Evolutionary conservation across 2,888 invertebrate species (phyloP), one percentile per base, ranked within the genome.

Genomic region (Scaptomyza parva): DNA sequence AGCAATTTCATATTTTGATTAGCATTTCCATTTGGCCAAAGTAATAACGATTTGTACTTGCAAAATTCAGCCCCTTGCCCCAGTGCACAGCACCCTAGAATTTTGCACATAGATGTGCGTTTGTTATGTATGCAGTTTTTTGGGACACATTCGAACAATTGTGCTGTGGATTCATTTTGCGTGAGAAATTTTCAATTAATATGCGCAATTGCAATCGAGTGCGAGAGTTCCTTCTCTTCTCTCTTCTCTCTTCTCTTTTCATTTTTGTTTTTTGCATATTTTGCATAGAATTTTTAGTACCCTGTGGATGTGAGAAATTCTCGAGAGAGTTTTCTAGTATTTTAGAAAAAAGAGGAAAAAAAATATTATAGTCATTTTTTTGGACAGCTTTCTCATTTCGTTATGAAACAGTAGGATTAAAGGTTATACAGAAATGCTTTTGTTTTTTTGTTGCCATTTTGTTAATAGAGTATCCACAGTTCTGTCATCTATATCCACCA

Each of bases 121-220:
- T 70, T 63, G 57, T 62, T 61, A 80, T 84, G 58, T 62, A 79
- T 70, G 44, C 58, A 62, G 58, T 58, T 77, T 20, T 59, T 61
- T 61, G 75, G 74, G 68, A 59, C 73, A 77, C 66, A 72, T 65
- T 55, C 59, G 78, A 72, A 77, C 72, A 72, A 73, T 78, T 73
- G 37, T 37, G 68, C 68, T 60, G 24, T 57, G 78, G 52, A 73
- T 78, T 73, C 73, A 78, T 82, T 77, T 83, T 83, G 74, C 77
- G 87, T 70, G 81, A 71, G 82, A 85, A 84, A 85, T 85, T 86
- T 85, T 85, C 85, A 85, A 85, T 85, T 85, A 85, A 85, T 87
- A 85, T 85, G 88, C 81, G 86, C 72, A 88, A 80, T 86, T 77
- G 81, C 70, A 70, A 84, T 72, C 67, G 73, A 71, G 45, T 64